A percentile compares a stretch with the other conserved stretches of the same genome.
Conservation (phyloP, 2,113 vertebrate species). For the Gnathonemus longibarbis region DNA sequence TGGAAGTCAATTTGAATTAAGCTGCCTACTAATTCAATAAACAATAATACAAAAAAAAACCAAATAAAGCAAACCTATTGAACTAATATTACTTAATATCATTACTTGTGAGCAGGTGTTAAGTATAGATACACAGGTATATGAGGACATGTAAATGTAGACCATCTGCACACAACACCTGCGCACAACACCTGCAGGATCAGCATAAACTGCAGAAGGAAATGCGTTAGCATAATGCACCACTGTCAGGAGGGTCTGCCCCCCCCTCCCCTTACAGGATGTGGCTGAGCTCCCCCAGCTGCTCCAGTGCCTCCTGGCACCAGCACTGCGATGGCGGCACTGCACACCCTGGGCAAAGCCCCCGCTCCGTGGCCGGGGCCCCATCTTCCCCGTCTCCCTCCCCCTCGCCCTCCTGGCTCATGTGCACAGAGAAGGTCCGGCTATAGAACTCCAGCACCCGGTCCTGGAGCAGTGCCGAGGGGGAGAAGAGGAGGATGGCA, state of each 20-base stretch:
- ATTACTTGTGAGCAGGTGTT: not conserved
- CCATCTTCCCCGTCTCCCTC: slow-evolving; percentile 30
- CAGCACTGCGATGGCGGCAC: slow-evolving; percentile 66
- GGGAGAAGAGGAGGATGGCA: slow-evolving; percentile 86
- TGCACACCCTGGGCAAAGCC: slow-evolving; percentile 69
- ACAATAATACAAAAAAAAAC: not conserved
- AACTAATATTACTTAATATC: not conserved
- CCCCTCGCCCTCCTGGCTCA: slow-evolving; percentile 66
- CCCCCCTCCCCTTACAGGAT: slow-evolving; percentile 69
- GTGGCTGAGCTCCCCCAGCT: slow-evolving; percentile 77
- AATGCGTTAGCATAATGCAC: not conserved
- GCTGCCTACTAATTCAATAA: not conserved
- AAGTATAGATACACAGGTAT: not conserved
- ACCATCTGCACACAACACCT: not conserved
- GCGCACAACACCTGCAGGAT: not conserved
- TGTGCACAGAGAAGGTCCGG: slow-evolving; percentile 83
- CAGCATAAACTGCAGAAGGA: not conserved
- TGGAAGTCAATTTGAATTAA: not conserved
- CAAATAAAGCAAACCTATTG: not conserved
- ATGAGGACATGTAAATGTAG: not conserved
- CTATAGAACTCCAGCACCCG: slow-evolving; percentile 83
- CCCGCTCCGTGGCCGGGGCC: slow-evolving; percentile 37
- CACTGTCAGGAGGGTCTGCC: not conserved
- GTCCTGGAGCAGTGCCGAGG: slow-evolving; percentile 71
- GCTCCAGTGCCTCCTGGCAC: slow-evolving; percentile 78